A percentile compares a stretch with the other conserved stretches of the same genome.
Evolutionary conservation across 2,888 invertebrate species (phyloP).

Genomic region (Escarpia spicata): DNA sequence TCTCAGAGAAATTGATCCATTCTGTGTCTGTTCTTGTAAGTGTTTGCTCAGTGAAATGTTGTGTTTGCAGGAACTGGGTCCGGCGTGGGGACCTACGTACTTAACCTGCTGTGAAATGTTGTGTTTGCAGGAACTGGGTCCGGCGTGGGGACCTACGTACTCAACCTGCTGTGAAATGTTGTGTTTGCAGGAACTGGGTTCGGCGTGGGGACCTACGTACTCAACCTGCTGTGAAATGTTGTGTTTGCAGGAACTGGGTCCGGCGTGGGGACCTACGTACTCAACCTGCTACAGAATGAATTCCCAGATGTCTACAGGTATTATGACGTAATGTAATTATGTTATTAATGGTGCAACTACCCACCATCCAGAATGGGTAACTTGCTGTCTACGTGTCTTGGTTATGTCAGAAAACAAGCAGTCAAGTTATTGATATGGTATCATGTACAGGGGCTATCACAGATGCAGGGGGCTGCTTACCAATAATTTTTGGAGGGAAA

Average conservation of each 20-base stretch:
- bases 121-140: conserved; percentile 64
- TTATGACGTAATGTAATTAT: background rate
- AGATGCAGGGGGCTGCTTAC: too few species aligned
- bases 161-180: too few species aligned
- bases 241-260: too few species aligned
- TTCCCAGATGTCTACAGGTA: conserved; percentile 65
- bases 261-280: conserved; percentile 65
- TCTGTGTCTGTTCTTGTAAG: background rate
- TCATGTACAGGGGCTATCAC: too few species aligned
- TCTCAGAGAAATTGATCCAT: background rate
- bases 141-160: conserved; percentile 66
- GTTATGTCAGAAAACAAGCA: too few species aligned
- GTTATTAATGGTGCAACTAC: too few species aligned
- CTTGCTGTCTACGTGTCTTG: too few species aligned
- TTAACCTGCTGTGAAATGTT: conserved; percentile 52
- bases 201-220: conserved; percentile 66
- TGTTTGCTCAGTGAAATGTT: too few species aligned
- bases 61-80: conserved; percentile 64
- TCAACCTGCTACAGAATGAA: conserved; percentile 64
- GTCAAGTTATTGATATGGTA: too few species aligned
- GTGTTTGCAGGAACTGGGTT: conserved; percentile 64
- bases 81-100: conserved; percentile 65
- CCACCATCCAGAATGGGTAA: too few species aligned
- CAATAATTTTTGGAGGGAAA: too few species aligned
- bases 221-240: too few species aligned